These are phyloP conservation scores for Spinibarbus caldwelli DNA, from an alignment of 2,797 vertebrate species.

Conservation along the genomic window DNA sequence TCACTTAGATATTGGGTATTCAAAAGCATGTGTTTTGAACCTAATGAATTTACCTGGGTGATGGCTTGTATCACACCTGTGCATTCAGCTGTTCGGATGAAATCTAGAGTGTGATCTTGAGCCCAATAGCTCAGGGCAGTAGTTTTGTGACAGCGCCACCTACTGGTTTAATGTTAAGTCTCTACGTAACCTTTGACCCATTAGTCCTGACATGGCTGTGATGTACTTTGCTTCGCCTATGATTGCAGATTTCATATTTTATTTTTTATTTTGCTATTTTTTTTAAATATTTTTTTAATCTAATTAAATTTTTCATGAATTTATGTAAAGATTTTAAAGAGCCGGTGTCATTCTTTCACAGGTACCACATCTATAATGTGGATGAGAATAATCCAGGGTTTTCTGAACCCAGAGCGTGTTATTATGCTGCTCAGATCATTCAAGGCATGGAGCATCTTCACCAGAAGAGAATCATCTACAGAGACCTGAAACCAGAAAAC, in stretches of 20 bases:
- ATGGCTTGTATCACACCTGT: background rate
- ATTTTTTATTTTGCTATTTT: too few species aligned
- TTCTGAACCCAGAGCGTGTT: conserved; percentile 71
- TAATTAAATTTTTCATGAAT: background rate
- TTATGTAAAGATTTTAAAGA: background rate
- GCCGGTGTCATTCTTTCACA: conserved; percentile 55
- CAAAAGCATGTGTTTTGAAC: background rate
- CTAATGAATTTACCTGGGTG: background rate
- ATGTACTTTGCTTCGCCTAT: background rate
- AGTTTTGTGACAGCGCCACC: background rate
- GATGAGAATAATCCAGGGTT: conserved; percentile 84
- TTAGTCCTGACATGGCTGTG: background rate
- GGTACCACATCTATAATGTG: conserved; percentile 86
- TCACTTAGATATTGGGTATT: background rate
- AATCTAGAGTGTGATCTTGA: background rate
- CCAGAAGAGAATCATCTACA: conserved; percentile 88
- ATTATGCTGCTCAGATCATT: conserved; percentile 82
- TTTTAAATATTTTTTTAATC: too few species aligned
- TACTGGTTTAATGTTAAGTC: background rate
- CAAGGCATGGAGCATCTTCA: conserved; percentile 85
- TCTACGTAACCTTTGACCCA: background rate
- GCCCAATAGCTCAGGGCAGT: background rate
- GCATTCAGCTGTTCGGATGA: background rate
- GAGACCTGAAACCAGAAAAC: conserved; percentile 95
- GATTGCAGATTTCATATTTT: background rate